Conservation (phyloP, 2,113 vertebrate species). For the Campylorhamphus procurvoides region DNA sequence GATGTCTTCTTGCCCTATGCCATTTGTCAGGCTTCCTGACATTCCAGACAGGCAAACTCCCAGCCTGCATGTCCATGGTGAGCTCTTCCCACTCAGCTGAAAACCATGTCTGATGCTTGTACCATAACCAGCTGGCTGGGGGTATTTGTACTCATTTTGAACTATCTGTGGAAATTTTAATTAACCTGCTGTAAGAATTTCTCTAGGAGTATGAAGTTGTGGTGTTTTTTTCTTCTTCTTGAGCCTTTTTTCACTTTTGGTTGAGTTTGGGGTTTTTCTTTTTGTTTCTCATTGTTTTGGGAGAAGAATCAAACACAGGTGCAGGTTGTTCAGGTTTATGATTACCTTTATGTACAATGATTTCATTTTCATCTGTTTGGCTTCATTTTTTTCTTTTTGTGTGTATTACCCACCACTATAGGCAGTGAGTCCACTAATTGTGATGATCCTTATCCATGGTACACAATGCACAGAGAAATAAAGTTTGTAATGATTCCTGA, state of each 20-base stretch:
- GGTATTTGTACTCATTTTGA: slow-evolving; percentile 39
- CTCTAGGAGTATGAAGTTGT: slow-evolving; percentile 22
- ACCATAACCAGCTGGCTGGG: not conserved
- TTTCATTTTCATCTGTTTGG: slow-evolving; percentile 74
- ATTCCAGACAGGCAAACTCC: not conserved
- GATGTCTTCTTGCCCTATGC: not conserved
- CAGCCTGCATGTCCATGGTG: not conserved
- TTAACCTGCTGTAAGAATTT: slow-evolving; percentile 40
- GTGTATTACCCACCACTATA: slow-evolving; percentile 80
- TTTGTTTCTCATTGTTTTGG: slow-evolving; percentile 25
- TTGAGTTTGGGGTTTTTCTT: slow-evolving; percentile 27
- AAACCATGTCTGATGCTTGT: not conserved
- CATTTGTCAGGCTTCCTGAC: not conserved
- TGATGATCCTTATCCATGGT: slow-evolving; percentile 77
- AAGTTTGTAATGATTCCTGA: slow-evolving; percentile 80
- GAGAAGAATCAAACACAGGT: slow-evolving; percentile 43
- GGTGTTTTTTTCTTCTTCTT: not conserved
- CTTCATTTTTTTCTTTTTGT: slow-evolving; percentile 71
- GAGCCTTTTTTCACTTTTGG: slow-evolving; percentile 47
- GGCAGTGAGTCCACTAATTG: slow-evolving; percentile 71
- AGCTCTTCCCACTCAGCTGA: not conserved
- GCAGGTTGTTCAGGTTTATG: slow-evolving; percentile 65
- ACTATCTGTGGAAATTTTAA: slow-evolving; percentile 47
- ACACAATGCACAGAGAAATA: slow-evolving; percentile 81
- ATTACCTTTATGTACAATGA: slow-evolving; percentile 69